Conservation (phyloP, 2,888 invertebrate species). For the Penaeus monodon region DNA sequence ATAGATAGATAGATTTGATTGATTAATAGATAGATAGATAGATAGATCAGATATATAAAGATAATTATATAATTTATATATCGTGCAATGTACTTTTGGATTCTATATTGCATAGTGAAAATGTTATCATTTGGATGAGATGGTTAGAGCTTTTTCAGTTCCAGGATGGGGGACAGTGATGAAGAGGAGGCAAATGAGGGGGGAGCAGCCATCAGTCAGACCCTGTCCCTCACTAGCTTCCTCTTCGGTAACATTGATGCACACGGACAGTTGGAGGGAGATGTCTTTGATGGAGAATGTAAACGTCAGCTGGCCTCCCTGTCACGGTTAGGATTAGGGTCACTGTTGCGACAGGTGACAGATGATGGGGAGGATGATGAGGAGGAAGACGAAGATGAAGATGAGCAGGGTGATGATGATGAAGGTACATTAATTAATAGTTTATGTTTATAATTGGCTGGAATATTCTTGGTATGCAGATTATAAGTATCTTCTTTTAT, state of each 20-base stretch:
- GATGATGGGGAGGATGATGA: slow-evolving; percentile 69
- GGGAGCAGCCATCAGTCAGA: slow-evolving; percentile 71
- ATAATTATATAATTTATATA: not conserved
- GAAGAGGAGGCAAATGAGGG: slow-evolving; percentile 67
- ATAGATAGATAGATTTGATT: no score
- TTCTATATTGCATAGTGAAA: not conserved
- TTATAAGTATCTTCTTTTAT: not conserved
- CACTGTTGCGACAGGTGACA: slow-evolving; percentile 85
- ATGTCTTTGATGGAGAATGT: slow-evolving; percentile 86
- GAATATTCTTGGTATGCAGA: no score
- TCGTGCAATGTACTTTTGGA: no score
- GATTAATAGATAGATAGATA: not conserved
- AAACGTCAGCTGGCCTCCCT: slow-evolving; percentile 88
- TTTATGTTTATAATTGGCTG: no score
- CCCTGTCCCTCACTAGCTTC: slow-evolving; percentile 82
- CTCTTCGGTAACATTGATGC: slow-evolving; percentile 93
- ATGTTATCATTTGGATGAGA: not conserved
- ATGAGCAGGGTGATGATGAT: slow-evolving; percentile 67
- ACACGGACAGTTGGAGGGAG: slow-evolving; percentile 88
- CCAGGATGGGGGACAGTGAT: slow-evolving; percentile 47
- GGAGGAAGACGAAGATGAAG: slow-evolving; percentile 67
- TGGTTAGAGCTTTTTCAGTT: no score
- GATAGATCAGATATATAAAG: not conserved
- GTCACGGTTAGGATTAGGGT: slow-evolving; percentile 81
- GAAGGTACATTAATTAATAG: slow-evolving; percentile 16